A percentile compares a stretch with the other conserved stretches of the same genome.
Conservation (phyloP, 2,797 vertebrate species). For the Hipposideros larvatus region DNA sequence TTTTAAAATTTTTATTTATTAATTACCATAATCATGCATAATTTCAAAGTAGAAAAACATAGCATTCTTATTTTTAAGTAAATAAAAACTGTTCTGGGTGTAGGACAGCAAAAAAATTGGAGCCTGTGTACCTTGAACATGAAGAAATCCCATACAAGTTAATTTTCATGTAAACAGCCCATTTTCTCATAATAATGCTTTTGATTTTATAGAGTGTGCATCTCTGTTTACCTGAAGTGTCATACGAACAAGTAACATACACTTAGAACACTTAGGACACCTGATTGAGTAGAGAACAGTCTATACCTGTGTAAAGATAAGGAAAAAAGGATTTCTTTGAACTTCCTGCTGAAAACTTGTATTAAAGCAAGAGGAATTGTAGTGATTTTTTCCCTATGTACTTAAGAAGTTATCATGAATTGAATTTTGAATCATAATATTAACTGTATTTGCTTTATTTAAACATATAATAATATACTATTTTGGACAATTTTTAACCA, state of each 20-base stretch:
- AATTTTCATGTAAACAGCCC: not conserved
- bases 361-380: not conserved
- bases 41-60: not conserved
- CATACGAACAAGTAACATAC: not conserved
- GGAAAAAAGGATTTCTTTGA: not conserved
- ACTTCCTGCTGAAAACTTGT: not conserved
- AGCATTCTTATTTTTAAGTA: conserved; percentile 21
- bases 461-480: not conserved
- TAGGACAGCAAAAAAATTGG: not conserved
- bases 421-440: not conserved
- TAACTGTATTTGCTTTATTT: not conserved
- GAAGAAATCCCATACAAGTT: not conserved
- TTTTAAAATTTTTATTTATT: not conserved
- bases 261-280: not conserved
- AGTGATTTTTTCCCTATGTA: not conserved
- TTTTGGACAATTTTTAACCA: not conserved
- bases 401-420: conserved; percentile 13
- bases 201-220: not conserved
- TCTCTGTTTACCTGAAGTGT: not conserved
- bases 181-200: not conserved
- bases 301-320: not conserved
- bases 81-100: not conserved
- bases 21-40: not conserved
- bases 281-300: not conserved
- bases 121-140: not conserved